A percentile compares a stretch with the other conserved stretches of the same genome.
phyloP scores from a whole-genome alignment of 2,888 invertebrate species.

The Ichneumoninae sp. region DNA sequence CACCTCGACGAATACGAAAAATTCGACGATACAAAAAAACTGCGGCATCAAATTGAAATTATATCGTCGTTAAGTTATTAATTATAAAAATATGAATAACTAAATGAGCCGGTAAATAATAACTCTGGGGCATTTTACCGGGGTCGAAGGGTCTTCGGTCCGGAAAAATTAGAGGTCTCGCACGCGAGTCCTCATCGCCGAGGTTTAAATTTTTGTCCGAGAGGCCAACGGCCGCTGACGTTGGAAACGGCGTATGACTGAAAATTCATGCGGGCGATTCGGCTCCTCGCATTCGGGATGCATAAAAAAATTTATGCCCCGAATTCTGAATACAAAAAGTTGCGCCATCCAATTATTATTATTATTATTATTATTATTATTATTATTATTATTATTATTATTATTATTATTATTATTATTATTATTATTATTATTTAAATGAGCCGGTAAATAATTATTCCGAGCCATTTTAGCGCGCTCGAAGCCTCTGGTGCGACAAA shows the following conservation, averaged over 20 bases:
- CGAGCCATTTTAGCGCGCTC: background rate
- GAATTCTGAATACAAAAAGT: background rate
- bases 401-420: too few species aligned
- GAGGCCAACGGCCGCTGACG: background rate
- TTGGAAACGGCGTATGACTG: background rate
- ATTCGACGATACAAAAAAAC: background rate
- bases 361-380: too few species aligned
- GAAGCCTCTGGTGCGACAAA: too few species aligned
- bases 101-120: background rate
- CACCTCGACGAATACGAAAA: too few species aligned
- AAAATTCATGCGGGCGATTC: background rate
- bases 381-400: too few species aligned
- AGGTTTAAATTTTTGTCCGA: background rate
- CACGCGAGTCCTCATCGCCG: background rate
- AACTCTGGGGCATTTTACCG: background rate
- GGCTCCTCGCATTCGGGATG: constrained; percentile 69
- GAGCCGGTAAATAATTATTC: background rate
- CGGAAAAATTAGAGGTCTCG: too few species aligned
- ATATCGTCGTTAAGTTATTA: background rate
- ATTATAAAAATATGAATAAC: too few species aligned
- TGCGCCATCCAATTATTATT: too few species aligned
- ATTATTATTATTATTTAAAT: too few species aligned
- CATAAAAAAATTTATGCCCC: constrained; percentile 72
- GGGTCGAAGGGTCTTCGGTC: too few species aligned
- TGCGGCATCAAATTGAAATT: background rate